Evolutionary conservation across 1,140 invertebrate genomes (phyloP).

Genomic region (Anoplolepis gracilipes): DNA sequence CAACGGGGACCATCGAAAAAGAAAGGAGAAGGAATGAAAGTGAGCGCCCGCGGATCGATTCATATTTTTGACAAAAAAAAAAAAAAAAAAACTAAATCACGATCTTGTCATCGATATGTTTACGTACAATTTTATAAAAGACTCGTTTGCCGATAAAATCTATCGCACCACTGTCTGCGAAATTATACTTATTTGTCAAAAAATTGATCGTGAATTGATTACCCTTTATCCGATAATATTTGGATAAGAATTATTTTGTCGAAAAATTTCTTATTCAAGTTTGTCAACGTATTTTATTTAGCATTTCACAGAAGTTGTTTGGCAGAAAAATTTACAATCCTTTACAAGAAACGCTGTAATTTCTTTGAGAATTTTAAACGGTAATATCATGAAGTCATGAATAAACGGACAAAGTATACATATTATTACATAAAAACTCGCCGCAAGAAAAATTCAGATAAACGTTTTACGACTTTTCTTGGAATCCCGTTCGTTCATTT

Average conservation of each 20-base stretch:
- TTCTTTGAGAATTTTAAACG: constrained; percentile 6
- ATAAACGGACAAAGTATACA: background rate
- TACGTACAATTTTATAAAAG: constrained; percentile 9
- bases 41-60: constrained; percentile 64
- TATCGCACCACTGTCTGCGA: background rate
- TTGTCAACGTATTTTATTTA: no score
- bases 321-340: background rate
- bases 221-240: background rate
- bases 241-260: background rate
- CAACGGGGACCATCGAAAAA: constrained; percentile 27
- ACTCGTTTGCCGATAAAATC: constrained; percentile 9
- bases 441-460: constrained; percentile 41
- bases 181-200: constrained; percentile 37
- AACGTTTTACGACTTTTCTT: constrained; percentile 30
- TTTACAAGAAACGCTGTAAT: background rate
- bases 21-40: constrained; percentile 50
- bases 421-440: constrained; percentile 33
- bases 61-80: constrained; percentile 62
- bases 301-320: background rate
- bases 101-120: background rate
- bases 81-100: background rate
- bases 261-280: background rate
- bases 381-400: background rate
- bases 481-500: constrained; percentile 23
- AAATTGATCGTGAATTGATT: constrained; percentile 6